phyloP scores from a whole-genome alignment of 2,113 vertebrate genomes.

The Tetrao urogallus region DNA sequence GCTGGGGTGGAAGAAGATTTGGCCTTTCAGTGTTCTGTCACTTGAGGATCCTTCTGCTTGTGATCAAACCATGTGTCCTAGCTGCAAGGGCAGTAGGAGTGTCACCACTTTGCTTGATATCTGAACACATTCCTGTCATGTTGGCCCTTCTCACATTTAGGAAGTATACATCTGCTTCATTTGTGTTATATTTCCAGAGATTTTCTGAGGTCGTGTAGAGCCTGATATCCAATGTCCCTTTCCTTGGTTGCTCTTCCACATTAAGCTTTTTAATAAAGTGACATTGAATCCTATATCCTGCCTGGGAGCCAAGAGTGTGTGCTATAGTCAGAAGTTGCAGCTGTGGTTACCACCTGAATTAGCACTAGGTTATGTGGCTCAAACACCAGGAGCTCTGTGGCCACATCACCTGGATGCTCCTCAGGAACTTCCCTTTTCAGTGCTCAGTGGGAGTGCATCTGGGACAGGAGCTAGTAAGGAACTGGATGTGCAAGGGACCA shows the following conservation, averaged over 20 bases:
- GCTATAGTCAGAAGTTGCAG: background rate
- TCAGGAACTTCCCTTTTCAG: background rate
- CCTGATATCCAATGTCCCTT: background rate
- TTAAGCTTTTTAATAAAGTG: background rate
- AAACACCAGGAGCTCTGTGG: background rate
- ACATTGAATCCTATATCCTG: background rate
- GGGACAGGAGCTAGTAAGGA: background rate
- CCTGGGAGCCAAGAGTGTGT: background rate
- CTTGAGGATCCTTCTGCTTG: background rate
- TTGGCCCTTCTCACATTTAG: background rate
- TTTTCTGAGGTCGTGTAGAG: background rate
- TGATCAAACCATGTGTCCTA: background rate
- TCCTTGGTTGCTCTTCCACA: background rate
- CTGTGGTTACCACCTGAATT: background rate
- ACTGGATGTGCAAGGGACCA: background rate
- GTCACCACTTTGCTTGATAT: background rate
- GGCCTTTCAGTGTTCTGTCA: background rate
- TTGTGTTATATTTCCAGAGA: background rate
- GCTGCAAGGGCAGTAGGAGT: background rate
- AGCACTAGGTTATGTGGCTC: background rate
- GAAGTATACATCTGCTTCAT: background rate
- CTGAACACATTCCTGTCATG: accelerated
- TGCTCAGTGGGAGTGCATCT: background rate
- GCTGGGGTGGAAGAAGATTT: background rate
- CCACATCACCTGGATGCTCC: background rate